Conservation (phyloP, 2,888 invertebrate species). For the Blomia tropicalis region DNA sequence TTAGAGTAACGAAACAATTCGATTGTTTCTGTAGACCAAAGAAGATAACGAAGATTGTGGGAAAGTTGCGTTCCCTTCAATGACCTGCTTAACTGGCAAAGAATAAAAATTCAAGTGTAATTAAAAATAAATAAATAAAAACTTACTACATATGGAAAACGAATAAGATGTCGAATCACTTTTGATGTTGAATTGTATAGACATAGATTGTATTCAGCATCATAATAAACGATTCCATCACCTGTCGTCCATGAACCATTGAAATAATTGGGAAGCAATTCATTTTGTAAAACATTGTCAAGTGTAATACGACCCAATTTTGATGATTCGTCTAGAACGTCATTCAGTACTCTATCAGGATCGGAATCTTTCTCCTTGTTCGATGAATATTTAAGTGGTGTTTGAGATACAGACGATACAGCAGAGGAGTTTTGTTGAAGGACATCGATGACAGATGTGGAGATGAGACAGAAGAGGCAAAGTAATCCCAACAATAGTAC, state of each 20-base stretch:
- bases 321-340: background rate
- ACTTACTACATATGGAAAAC: conserved; percentile 16
- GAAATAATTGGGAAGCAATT: conserved; percentile 27
- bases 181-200: background rate
- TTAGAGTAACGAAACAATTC: conserved; percentile 20
- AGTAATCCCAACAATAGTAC: background rate
- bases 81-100: background rate
- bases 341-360: background rate
- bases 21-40: conserved; percentile 8
- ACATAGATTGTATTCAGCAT: conserved; percentile 19
- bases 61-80: conserved; percentile 8
- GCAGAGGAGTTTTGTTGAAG: no score
- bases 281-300: conserved; percentile 28
- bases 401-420: no score
- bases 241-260: conserved; percentile 29
- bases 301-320: conserved; percentile 24
- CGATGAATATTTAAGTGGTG: background rate
- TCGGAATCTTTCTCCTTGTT: background rate
- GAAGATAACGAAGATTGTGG: conserved; percentile 2
- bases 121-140: background rate
- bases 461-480: conserved; percentile 2
- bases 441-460: conserved; percentile 5
- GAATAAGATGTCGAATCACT: background rate
- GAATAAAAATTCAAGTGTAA: background rate
- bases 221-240: conserved; percentile 18